Evolutionary conservation across 2,888 invertebrate species (phyloP).

Genomic region (Spialia ferax): DNA sequence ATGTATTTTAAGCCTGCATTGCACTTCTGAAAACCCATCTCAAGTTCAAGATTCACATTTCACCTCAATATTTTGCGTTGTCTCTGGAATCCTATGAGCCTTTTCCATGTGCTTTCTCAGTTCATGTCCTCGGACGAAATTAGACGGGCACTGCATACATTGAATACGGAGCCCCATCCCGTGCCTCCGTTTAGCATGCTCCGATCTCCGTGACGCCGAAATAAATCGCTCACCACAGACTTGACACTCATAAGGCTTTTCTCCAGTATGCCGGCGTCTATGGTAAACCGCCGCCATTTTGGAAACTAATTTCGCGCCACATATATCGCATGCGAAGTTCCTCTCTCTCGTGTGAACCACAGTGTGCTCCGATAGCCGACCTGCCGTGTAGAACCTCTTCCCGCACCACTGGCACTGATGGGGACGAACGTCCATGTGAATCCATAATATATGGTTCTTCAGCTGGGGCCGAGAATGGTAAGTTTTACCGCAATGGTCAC

Average conservation of each 20-base stretch:
- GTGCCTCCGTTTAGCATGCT: constrained; percentile 75
- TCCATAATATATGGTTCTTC: constrained; percentile 80
- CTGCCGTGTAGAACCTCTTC: constrained; percentile 81
- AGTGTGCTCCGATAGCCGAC: constrained; percentile 80
- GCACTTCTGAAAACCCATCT: too few species aligned
- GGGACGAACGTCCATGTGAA: constrained; percentile 78
- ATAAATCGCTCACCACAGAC: constrained; percentile 77
- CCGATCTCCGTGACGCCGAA: constrained; percentile 73
- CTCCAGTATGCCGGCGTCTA: constrained; percentile 77
- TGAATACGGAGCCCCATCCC: constrained; percentile 65
- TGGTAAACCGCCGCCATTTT: constrained; percentile 81
- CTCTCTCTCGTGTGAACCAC: constrained; percentile 83
- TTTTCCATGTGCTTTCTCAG: constrained; percentile 67
- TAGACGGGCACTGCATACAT: constrained; percentile 62
- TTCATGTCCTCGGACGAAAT: constrained; percentile 68
- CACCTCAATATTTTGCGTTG: not conserved
- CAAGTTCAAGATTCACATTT: constrained; percentile 7
- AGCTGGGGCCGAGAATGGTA: constrained; percentile 73
- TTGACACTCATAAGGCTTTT: constrained; percentile 74
- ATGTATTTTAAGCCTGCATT: too few species aligned
- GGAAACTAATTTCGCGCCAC: constrained; percentile 76
- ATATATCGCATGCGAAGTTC: constrained; percentile 83
- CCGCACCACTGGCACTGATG: constrained; percentile 83
- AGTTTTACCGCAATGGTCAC: constrained; percentile 73
- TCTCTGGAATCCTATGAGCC: constrained; percentile 52